These are phyloP conservation scores for Parnassius mnemosyne DNA, from an alignment of 2,888 invertebrate species.

Conservation along the genomic window DNA sequence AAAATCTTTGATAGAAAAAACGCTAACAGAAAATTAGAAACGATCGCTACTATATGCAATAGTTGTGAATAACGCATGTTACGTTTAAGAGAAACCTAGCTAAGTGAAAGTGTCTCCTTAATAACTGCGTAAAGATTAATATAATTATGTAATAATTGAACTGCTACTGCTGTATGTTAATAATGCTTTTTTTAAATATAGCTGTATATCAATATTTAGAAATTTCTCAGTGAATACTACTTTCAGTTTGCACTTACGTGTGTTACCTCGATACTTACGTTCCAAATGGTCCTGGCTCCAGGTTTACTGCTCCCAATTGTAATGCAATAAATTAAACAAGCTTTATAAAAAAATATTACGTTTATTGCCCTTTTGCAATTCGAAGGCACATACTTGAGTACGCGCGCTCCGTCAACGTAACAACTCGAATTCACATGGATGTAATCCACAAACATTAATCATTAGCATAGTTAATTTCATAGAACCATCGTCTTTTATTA, in stretches of 20 bases:
- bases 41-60: constrained; percentile 42
- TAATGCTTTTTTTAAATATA: constrained; percentile 15
- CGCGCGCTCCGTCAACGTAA: constrained; percentile 79
- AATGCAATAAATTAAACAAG: constrained; percentile 45
- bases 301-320: constrained; percentile 15
- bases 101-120: constrained; percentile 60
- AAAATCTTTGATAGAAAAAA: not conserved
- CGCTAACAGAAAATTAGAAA: constrained; percentile 26
- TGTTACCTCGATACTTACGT: constrained; percentile 9
- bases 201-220: constrained; percentile 12
- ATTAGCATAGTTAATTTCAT: constrained; percentile 53
- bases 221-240: too few relatives aligned
- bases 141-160: constrained; percentile 12
- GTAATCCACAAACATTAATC: constrained; percentile 49
- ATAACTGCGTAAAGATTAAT: constrained; percentile 21
- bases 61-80: constrained; percentile 52
- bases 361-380: constrained; percentile 77
- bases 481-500: constrained; percentile 53
- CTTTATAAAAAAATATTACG: constrained; percentile 71
- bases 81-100: constrained; percentile 66
- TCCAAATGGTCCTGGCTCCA: not conserved
- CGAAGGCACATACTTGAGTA: constrained; percentile 76
- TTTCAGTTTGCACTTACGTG: not conserved
- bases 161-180: not conserved
- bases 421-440: constrained; percentile 50